These are phyloP conservation scores for Lycocerus yunnanus DNA, from an alignment of 2,888 invertebrate species.

Conservation along the genomic window DNA sequence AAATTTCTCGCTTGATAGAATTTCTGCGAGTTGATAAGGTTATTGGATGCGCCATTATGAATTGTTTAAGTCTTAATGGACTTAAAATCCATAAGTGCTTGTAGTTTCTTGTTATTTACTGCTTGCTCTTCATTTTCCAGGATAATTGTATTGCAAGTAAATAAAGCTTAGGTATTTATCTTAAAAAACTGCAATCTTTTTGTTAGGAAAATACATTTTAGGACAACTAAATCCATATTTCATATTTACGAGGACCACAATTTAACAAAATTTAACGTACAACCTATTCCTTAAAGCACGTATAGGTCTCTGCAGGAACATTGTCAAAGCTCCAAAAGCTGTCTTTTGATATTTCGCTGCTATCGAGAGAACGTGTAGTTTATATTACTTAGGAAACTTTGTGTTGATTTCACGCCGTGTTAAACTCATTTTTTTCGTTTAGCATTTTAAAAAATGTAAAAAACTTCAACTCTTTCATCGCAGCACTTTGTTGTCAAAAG, in stretches of 20 bases:
- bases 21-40: constrained; percentile 37
- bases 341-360: constrained; percentile 52
- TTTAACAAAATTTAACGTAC: constrained; percentile 6
- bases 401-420: constrained; percentile 10
- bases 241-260: constrained; percentile 5
- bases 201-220: constrained; percentile 9
- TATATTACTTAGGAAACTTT: constrained; percentile 34
- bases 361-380: constrained; percentile 45
- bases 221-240: constrained; percentile 2
- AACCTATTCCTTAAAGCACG: no score
- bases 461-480: neutral
- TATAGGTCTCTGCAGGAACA: no score
- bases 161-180: neutral
- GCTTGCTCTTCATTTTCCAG: neutral
- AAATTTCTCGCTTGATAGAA: constrained; percentile 32
- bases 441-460: constrained; percentile 1
- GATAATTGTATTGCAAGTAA: neutral
- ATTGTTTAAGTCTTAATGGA: constrained; percentile 20
- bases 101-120: neutral
- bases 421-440: neutral
- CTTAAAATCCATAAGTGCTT: neutral
- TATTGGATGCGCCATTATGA: constrained; percentile 30
- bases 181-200: constrained; percentile 2
- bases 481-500: neutral
- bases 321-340: constrained; percentile 51